These are phyloP conservation scores for Scotopteryx bipunctaria DNA, from an alignment of 2,888 invertebrate species.

Conservation along the genomic window DNA sequence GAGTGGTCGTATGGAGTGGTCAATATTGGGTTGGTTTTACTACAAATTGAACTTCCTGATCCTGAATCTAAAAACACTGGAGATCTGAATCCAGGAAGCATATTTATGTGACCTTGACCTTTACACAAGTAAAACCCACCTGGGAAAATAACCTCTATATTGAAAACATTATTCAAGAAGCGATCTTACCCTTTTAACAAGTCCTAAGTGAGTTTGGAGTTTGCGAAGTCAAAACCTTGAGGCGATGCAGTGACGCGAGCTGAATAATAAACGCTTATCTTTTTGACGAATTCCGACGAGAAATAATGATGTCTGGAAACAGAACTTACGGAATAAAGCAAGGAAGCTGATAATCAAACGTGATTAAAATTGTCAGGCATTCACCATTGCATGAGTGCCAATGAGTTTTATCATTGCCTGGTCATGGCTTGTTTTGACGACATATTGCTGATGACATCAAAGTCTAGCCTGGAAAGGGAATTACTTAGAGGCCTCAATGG, in stretches of 20 bases:
- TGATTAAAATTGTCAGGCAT: too few relatives aligned
- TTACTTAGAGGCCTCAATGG: neutral
- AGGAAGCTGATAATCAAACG: too few relatives aligned
- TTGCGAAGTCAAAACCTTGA: conserved; percentile 32
- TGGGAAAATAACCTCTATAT: neutral
- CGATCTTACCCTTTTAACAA: conserved; percentile 38
- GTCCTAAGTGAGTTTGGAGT: conserved; percentile 41
- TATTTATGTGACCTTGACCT: neutral
- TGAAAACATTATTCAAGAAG: conserved; percentile 27
- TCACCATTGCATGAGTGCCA: too few relatives aligned
- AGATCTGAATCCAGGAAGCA: too few relatives aligned
- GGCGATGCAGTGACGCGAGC: conserved; percentile 20
- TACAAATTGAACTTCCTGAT: too few relatives aligned
- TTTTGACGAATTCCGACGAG: conserved; percentile 1
- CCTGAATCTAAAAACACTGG: neutral
- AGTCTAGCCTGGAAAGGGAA: too few relatives aligned
- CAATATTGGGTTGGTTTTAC: too few relatives aligned
- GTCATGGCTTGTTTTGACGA: too few relatives aligned
- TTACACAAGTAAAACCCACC: neutral
- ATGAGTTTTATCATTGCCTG: too few relatives aligned
- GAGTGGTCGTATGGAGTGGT: too few relatives aligned
- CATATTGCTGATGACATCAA: too few relatives aligned
- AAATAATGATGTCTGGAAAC: neutral
- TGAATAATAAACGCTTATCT: conserved; percentile 39
- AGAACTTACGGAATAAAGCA: too few relatives aligned